Percentiles rank a stretch among this genome's conserved stretches.
Conservation (phyloP, 2,113 vertebrate species). For the Proterorhinus semilunaris region DNA sequence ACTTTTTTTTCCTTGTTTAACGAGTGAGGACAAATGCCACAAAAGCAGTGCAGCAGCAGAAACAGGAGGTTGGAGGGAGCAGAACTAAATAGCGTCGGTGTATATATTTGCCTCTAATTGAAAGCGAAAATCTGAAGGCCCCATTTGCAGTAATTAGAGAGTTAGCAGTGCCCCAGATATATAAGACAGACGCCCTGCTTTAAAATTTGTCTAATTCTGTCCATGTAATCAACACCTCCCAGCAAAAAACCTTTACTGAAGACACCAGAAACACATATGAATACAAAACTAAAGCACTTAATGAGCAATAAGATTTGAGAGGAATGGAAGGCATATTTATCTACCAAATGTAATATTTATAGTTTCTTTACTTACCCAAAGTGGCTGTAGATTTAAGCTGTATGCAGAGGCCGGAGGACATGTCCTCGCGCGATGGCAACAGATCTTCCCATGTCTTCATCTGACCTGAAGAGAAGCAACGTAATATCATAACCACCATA, state of each 20-base stretch:
- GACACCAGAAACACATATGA: background rate
- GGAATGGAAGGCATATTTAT: background rate
- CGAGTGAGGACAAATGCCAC: slow-evolving; percentile 51
- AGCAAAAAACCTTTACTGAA: slow-evolving; percentile 21
- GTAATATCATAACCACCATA: no score
- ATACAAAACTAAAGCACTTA: slow-evolving; percentile 3
- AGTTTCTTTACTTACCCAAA: no score
- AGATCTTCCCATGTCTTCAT: no score
- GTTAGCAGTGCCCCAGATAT: slow-evolving; percentile 37
- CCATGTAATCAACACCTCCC: slow-evolving; percentile 34
- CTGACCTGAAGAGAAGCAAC: no score
- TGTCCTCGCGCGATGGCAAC: no score
- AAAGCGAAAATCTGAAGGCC: slow-evolving; percentile 54
- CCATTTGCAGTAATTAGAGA: slow-evolving; percentile 61
- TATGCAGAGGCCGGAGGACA: no score
- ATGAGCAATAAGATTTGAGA: background rate
- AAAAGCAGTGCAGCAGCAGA: slow-evolving; percentile 6
- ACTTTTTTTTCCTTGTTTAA: slow-evolving; percentile 70
- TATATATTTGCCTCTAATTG: slow-evolving; percentile 66
- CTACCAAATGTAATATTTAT: no score
- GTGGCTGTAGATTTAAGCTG: no score
- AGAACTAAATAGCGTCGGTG: slow-evolving; percentile 55
- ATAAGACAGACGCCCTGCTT: slow-evolving; percentile 44
- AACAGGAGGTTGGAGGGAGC: slow-evolving; percentile 5
- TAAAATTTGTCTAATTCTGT: slow-evolving; percentile 19